A percentile compares a stretch with the other conserved stretches of the same genome.
Evolutionary conservation across 2,888 invertebrate genomes (phyloP).

Genomic region (Monoplex corrugatus): DNA sequence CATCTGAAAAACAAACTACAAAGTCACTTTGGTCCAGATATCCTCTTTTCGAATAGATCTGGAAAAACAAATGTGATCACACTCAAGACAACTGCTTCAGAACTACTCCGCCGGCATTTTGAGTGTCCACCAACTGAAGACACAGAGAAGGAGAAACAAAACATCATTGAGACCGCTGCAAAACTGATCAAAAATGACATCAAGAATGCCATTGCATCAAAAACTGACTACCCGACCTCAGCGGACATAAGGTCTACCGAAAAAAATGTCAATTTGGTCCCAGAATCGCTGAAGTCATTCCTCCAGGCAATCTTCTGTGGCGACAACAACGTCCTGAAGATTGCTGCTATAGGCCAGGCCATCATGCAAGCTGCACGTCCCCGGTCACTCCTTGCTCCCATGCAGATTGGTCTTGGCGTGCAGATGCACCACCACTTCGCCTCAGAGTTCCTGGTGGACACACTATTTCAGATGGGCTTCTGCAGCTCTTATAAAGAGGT

Average conservation of each 20-base stretch:
- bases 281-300: background rate
- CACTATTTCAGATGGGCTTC: conserved; percentile 62
- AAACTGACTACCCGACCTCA: background rate
- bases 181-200: background rate
- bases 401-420: conserved; percentile 62
- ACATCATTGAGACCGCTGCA: background rate
- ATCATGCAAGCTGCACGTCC: conserved; percentile 62
- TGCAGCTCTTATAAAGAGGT: conserved; percentile 59
- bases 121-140: conserved; percentile 9
- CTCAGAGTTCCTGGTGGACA: conserved; percentile 65
- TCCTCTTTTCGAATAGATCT: background rate
- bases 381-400: conserved; percentile 57
- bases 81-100: background rate
- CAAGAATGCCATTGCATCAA: background rate
- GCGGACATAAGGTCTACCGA: background rate
- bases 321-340: background rate
- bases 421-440: conserved; percentile 65
- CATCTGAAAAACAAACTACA: background rate
- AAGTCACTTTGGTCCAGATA: background rate
- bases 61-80: background rate
- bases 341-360: too few species aligned
- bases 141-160: conserved; percentile 48
- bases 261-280: background rate
- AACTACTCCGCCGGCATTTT: background rate
- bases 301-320: background rate